Conservation (phyloP, 2,113 vertebrate genomes). For the Boleophthalmus pectinirostris region DNA sequence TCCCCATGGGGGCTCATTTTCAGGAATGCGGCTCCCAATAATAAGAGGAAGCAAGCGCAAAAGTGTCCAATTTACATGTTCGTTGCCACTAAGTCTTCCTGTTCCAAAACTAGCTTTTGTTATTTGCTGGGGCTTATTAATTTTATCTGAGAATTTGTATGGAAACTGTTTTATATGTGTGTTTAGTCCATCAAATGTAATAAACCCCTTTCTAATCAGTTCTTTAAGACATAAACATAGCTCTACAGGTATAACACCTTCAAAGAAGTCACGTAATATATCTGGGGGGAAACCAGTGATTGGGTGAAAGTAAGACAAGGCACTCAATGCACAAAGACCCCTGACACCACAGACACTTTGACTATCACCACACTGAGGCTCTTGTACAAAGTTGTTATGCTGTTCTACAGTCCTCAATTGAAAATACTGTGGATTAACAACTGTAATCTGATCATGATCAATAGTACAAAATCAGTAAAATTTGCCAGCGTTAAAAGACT, state of each 20-base stretch:
- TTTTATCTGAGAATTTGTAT: constrained; percentile 22
- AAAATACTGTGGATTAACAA: not conserved
- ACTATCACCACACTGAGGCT: too few species aligned
- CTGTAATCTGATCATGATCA: constrained; percentile 22
- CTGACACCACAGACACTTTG: not conserved
- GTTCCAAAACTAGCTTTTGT: constrained; percentile 19
- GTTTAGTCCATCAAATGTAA: constrained; percentile 43
- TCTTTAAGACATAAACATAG: constrained; percentile 24
- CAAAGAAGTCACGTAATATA: constrained; percentile 13
- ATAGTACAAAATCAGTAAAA: constrained; percentile 22
- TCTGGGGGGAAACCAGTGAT: constrained; percentile 8
- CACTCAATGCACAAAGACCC: not conserved
- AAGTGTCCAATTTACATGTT: constrained; percentile 34
- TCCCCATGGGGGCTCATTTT: constrained; percentile 12
- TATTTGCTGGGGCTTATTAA: constrained; percentile 30
- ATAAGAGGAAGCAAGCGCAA: constrained; percentile 25
- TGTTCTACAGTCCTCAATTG: constrained; percentile 1
- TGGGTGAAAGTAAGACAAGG: constrained; percentile 6
- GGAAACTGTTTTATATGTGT: constrained; percentile 21
- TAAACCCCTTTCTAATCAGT: constrained; percentile 10
- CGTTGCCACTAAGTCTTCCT: constrained; percentile 22
- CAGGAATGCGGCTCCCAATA: constrained; percentile 7
- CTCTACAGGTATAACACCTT: constrained; percentile 2
- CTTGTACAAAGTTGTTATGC: constrained; percentile 17
- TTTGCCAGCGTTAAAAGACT: constrained; percentile 16